Percentiles rank a stretch among this genome's conserved stretches.
These are phyloP conservation scores for Botia kubotai DNA, from an alignment of 2,797 vertebrate species.

Conservation along the genomic window DNA sequence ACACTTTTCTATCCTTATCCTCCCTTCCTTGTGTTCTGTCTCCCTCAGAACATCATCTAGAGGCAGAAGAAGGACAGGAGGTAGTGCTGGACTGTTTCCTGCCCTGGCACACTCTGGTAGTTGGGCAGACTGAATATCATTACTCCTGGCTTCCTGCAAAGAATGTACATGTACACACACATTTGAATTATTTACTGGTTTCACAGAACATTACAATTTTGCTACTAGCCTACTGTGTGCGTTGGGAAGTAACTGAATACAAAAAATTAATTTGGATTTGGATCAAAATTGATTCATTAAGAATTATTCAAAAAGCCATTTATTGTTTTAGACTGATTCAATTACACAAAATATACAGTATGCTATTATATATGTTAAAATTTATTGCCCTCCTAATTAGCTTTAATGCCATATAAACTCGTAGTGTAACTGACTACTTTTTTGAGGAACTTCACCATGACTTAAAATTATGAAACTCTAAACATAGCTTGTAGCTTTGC, in stretches of 20 bases:
- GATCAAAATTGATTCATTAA: too few species aligned
- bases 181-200: constrained; percentile 2
- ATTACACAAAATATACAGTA: too few species aligned
- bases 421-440: too few species aligned
- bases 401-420: too few species aligned
- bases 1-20: not conserved
- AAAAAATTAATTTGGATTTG: not conserved
- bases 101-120: constrained; percentile 74
- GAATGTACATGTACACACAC: constrained; percentile 51
- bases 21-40: not conserved
- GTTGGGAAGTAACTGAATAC: not conserved
- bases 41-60: constrained; percentile 49
- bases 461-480: too few species aligned
- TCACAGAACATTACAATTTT: not conserved
- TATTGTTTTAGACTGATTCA: too few species aligned
- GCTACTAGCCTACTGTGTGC: too few species aligned
- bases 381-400: too few species aligned
- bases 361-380: too few species aligned
- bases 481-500: not conserved
- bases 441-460: too few species aligned
- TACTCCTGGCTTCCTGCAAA: constrained; percentile 68
- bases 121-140: constrained; percentile 69
- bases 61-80: constrained; percentile 72
- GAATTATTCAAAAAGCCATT: too few species aligned
- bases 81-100: constrained; percentile 75